These are phyloP conservation scores for Tretioscincus oriximinensis DNA, from an alignment of 2,113 vertebrate species.

Conservation along the genomic window DNA sequence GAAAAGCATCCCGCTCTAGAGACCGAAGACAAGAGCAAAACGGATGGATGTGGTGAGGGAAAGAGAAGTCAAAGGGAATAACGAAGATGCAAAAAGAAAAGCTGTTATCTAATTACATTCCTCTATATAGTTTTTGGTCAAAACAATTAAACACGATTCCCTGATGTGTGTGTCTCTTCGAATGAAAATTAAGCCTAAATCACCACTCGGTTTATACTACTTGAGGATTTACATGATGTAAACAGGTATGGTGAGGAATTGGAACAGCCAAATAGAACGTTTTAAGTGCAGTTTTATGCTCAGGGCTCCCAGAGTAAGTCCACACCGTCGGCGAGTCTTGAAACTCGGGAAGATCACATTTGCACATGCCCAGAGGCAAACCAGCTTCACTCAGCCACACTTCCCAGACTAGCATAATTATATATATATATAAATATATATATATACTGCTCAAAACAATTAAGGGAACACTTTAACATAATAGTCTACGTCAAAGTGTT, in stretches of 20 bases:
- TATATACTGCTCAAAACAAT: too few relatives aligned
- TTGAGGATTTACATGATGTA: slow-evolving; percentile 44
- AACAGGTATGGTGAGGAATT: slow-evolving; percentile 35
- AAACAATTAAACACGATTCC: slow-evolving; percentile 63
- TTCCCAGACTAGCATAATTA: slow-evolving; percentile 47
- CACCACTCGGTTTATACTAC: slow-evolving; percentile 49
- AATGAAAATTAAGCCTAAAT: slow-evolving; percentile 57
- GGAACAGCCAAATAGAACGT: slow-evolving; percentile 10
- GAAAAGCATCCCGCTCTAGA: slow-evolving; percentile 48
- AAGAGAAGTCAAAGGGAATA: slow-evolving; percentile 24
- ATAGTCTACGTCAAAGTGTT: too few relatives aligned
- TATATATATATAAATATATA: neutral
- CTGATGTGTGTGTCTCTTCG: slow-evolving; percentile 58
- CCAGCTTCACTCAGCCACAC: slow-evolving; percentile 52
- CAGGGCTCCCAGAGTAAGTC: slow-evolving; percentile 62
- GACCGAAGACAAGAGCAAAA: slow-evolving; percentile 33
- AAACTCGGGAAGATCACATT: slow-evolving; percentile 47
- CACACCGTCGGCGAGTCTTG: slow-evolving; percentile 58
- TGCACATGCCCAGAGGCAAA: slow-evolving; percentile 57
- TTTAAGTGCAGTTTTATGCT: slow-evolving; percentile 55
- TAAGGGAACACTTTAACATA: too few relatives aligned
- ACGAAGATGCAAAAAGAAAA: slow-evolving; percentile 8
- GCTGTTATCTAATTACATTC: slow-evolving; percentile 50
- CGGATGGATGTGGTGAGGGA: slow-evolving; percentile 24
- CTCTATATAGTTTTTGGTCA: slow-evolving; percentile 68